These are phyloP conservation scores for Catostylus mosaicus DNA, from an alignment of 30 jellyfish, hydroid and myxozoan species.

Conservation along the genomic window DNA sequence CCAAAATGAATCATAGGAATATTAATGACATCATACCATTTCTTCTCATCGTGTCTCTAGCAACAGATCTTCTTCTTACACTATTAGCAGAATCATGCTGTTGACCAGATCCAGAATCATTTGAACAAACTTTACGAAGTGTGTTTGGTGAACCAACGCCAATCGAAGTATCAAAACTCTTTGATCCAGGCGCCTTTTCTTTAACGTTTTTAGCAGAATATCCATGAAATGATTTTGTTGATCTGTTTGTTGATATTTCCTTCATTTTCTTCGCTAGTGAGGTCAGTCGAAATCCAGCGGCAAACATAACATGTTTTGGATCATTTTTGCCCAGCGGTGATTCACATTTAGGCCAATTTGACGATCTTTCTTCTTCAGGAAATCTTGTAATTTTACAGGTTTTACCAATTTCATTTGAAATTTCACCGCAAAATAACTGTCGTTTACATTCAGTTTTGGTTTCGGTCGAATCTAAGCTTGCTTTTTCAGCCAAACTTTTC, in stretches of 20 bases:
- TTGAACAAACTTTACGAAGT: background rate
- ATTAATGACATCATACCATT: background rate
- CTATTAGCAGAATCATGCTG: background rate
- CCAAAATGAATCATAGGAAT: background rate
- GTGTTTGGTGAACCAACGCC: background rate
- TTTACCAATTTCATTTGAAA: background rate
- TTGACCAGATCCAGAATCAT: background rate
- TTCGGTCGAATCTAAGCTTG: background rate
- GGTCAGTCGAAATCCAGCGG: constrained; percentile 15
- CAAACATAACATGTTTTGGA: constrained; percentile 19
- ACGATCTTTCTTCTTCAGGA: constrained; percentile 63
- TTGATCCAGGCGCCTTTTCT: background rate
- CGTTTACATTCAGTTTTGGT: constrained; percentile 1
- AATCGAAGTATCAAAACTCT: constrained; percentile 12
- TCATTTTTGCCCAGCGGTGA: constrained; percentile 1
- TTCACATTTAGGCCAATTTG: constrained; percentile 26
- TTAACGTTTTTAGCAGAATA: background rate
- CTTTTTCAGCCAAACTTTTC: background rate
- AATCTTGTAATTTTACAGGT: constrained; percentile 32
- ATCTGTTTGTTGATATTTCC: background rate
- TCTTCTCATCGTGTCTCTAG: background rate
- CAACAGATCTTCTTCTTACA: background rate
- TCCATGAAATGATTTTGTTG: constrained; percentile 25
- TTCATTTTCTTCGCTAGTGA: constrained; percentile 9
- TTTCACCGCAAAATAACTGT: constrained; percentile 27